Conservation (phyloP, 2,888 invertebrate genomes). For the Eristalis tenax region DNA sequence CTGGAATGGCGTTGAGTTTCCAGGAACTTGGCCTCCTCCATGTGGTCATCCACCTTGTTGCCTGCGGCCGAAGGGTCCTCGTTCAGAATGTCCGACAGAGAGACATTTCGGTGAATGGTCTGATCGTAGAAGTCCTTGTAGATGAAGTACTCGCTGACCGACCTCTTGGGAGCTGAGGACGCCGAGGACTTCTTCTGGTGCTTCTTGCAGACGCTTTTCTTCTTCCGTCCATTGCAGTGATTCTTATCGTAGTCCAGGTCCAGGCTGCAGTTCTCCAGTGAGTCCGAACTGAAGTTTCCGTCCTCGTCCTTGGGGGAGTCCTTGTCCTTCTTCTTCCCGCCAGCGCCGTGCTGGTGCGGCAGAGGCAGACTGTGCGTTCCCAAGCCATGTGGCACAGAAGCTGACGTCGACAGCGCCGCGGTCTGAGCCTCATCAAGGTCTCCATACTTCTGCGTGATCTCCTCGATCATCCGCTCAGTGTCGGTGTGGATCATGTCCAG, state of each 20-base stretch:
- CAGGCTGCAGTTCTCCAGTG: slow-evolving; percentile 87
- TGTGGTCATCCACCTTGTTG: slow-evolving; percentile 78
- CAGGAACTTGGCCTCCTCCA: slow-evolving; percentile 81
- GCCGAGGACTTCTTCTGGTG: slow-evolving; percentile 50
- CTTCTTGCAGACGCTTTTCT: slow-evolving; percentile 61
- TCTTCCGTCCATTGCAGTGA: slow-evolving; percentile 72
- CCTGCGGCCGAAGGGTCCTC: slow-evolving; percentile 80
- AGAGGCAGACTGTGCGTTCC: slow-evolving; percentile 52
- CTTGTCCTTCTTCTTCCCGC: slow-evolving; percentile 58
- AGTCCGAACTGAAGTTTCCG: slow-evolving; percentile 90
- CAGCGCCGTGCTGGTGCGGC: slow-evolving; percentile 32
- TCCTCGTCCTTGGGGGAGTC: slow-evolving; percentile 82
- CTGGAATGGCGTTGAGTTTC: slow-evolving; percentile 86
- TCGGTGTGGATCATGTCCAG: slow-evolving; percentile 85
- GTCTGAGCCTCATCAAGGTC: slow-evolving; percentile 83
- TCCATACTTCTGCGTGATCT: slow-evolving; percentile 85
- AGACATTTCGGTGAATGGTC: slow-evolving; percentile 83
- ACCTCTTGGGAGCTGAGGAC: slow-evolving; percentile 82
- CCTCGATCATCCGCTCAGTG: slow-evolving; percentile 86
- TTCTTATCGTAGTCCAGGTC: slow-evolving; percentile 80
- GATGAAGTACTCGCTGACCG: slow-evolving; percentile 90
- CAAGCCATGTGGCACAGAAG: slow-evolving; percentile 76
- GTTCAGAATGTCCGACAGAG: slow-evolving; percentile 83
- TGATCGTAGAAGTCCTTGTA: slow-evolving; percentile 83
- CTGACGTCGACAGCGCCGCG: slow-evolving; percentile 74